Evolutionary conservation across 2,888 invertebrate genomes (phyloP).

Genomic region (Ecdyonurus torrentis): DNA sequence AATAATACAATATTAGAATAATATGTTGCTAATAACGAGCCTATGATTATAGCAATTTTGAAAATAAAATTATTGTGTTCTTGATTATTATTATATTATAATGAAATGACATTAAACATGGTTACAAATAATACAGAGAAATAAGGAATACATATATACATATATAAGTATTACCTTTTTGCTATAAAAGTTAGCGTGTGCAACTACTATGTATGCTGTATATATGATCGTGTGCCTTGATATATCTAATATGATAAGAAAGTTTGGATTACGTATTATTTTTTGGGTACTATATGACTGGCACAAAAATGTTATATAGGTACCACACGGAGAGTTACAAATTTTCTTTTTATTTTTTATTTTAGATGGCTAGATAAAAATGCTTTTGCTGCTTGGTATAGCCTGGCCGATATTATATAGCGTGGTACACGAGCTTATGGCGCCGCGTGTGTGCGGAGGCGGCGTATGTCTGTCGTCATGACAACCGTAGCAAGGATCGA

Average conservation of each 20-base stretch:
- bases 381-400: background rate
- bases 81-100: too few relatives aligned
- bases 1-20: too few relatives aligned
- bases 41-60: too few relatives aligned
- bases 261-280: background rate
- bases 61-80: too few relatives aligned
- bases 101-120: too few relatives aligned
- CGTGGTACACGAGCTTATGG: background rate
- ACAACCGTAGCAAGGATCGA: background rate
- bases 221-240: background rate
- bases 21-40: too few relatives aligned
- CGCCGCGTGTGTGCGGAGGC: background rate
- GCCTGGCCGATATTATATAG: background rate
- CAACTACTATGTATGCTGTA: too few relatives aligned
- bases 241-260: background rate
- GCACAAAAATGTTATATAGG: too few relatives aligned
- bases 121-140: too few relatives aligned
- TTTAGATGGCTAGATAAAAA: background rate
- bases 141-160: too few relatives aligned
- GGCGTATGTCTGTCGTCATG: slow-evolving; percentile 4
- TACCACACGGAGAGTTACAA: background rate
- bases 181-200: background rate
- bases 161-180: background rate
- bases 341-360: background rate
- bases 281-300: background rate